Percentiles rank a stretch among this genome's conserved stretches.
Evolutionary conservation across 1,140 invertebrate genomes (phyloP).

Genomic region (Drosophila trapezifrons): DNA sequence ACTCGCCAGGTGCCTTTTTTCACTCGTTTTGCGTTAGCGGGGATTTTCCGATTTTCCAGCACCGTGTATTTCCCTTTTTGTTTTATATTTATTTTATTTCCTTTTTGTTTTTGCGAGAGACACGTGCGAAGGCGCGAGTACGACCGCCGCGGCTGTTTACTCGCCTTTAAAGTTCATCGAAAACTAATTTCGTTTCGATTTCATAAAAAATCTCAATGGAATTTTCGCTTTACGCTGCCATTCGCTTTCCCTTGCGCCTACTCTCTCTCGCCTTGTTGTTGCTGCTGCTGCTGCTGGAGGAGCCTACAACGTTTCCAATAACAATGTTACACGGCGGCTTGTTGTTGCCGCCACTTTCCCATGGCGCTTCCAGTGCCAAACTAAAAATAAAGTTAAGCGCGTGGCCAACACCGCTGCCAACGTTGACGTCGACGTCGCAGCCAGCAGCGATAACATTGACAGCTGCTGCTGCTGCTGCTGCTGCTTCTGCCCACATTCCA

Average conservation of each 20-base stretch:
- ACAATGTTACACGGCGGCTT: slow-evolving; percentile 71
- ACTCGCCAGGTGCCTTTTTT: slow-evolving; percentile 4
- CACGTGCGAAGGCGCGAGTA: slow-evolving; percentile 58
- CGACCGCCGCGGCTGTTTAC: slow-evolving; percentile 70
- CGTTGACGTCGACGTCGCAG: slow-evolving; percentile 4
- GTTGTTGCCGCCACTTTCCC: slow-evolving; percentile 60
- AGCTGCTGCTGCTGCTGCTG: slow-evolving; percentile 46
- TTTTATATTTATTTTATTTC: slow-evolving; percentile 8
- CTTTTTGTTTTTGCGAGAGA: slow-evolving; percentile 29
- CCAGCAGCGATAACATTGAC: slow-evolving; percentile 72
- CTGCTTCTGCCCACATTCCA: neutral
- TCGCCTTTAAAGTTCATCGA: slow-evolving; percentile 84
- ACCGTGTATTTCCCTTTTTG: neutral
- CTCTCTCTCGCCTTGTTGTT: slow-evolving; percentile 24
- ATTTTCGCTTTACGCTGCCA: slow-evolving; percentile 76
- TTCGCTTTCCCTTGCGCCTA: slow-evolving; percentile 76
- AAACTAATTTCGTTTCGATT: slow-evolving; percentile 84
- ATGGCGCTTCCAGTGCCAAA: slow-evolving; percentile 72
- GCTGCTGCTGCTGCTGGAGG: slow-evolving; percentile 34
- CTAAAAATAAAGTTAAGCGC: slow-evolving; percentile 82
- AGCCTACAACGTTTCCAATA: slow-evolving; percentile 78
- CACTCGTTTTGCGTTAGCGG: slow-evolving; percentile 14
- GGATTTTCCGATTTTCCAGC: slow-evolving; percentile 31
- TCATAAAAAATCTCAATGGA: slow-evolving; percentile 81
- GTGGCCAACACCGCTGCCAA: slow-evolving; percentile 58